A percentile compares a stretch with the other conserved stretches of the same genome.
These are phyloP conservation scores for Hermatobates lingyangjiaoensis DNA, from an alignment of 1,140 invertebrate genomes.

Conservation along the genomic window DNA sequence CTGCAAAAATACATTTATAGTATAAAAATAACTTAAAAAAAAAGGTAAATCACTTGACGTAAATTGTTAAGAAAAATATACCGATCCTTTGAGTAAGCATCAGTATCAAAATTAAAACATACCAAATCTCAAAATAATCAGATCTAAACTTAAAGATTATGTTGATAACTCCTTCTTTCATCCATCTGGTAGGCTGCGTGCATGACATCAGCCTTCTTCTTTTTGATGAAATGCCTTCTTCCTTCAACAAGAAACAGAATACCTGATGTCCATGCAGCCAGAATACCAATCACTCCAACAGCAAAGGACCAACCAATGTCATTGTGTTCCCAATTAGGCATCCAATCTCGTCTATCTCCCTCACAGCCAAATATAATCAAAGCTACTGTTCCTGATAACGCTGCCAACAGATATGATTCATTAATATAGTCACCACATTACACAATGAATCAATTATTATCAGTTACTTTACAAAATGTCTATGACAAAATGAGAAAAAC, in stretches of 20 bases:
- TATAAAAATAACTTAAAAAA: too few species aligned
- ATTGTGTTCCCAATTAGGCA: slow-evolving; percentile 92
- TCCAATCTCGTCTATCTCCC: slow-evolving; percentile 84
- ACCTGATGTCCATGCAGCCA: slow-evolving; percentile 20
- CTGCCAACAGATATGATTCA: slow-evolving; percentile 23
- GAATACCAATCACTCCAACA: slow-evolving; percentile 56
- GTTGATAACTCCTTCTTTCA: too few species aligned
- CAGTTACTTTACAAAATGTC: too few species aligned
- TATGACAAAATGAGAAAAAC: too few species aligned
- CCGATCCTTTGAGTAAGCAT: too few species aligned
- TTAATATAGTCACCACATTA: not conserved
- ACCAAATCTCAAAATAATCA: too few species aligned
- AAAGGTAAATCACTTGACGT: too few species aligned
- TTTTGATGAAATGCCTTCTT: slow-evolving; percentile 8
- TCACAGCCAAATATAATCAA: slow-evolving; percentile 65
- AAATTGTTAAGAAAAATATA: too few species aligned
- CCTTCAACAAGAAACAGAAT: slow-evolving; percentile 9
- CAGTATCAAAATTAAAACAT: too few species aligned
- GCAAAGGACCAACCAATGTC: slow-evolving; percentile 89
- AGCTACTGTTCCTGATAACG: slow-evolving; percentile 49
- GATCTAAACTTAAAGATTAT: too few species aligned
- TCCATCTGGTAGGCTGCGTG: slow-evolving; percentile 8
- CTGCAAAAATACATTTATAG: too few species aligned
- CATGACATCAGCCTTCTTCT: slow-evolving; percentile 3
- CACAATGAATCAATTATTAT: too few species aligned